Percentiles rank a stretch among this genome's conserved stretches.
Conservation (phyloP, 2,797 vertebrate species). For the Momotus momota region DNA sequence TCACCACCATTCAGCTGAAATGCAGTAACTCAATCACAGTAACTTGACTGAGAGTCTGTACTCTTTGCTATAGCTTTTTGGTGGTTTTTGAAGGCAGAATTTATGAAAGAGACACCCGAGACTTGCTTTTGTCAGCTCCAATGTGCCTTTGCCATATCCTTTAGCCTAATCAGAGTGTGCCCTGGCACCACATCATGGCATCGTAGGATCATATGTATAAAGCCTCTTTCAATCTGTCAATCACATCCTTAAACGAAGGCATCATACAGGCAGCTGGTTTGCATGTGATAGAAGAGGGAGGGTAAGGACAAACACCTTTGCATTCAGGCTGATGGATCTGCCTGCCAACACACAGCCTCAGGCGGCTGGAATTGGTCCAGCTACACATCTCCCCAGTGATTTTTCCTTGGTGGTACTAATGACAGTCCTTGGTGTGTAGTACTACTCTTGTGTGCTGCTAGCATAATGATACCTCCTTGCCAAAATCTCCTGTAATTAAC, state of each 20-base stretch:
- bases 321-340: conserved; percentile 14
- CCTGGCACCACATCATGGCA: neutral
- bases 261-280: conserved; percentile 20
- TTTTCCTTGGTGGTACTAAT: conserved; percentile 31
- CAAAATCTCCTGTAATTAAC: conserved; percentile 61
- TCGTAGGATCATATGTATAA: neutral
- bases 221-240: neutral
- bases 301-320: conserved; percentile 31
- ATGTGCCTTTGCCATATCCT: neutral
- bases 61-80: neutral
- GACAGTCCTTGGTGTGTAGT: conserved; percentile 32
- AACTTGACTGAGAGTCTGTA: neutral
- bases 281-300: neutral
- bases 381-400: conserved; percentile 30
- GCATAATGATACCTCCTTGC: conserved; percentile 40
- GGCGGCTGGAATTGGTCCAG: conserved; percentile 23
- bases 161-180: neutral
- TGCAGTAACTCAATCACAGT: neutral
- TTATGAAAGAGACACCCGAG: neutral
- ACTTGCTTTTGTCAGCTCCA: neutral
- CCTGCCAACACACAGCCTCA: conserved; percentile 32
- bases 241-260: neutral
- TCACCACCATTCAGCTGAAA: neutral
- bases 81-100: neutral
- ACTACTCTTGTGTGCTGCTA: neutral